Base-by-base conservation (phyloP, 2,888 invertebrate species). In the Catocala sponsa region DNA sequence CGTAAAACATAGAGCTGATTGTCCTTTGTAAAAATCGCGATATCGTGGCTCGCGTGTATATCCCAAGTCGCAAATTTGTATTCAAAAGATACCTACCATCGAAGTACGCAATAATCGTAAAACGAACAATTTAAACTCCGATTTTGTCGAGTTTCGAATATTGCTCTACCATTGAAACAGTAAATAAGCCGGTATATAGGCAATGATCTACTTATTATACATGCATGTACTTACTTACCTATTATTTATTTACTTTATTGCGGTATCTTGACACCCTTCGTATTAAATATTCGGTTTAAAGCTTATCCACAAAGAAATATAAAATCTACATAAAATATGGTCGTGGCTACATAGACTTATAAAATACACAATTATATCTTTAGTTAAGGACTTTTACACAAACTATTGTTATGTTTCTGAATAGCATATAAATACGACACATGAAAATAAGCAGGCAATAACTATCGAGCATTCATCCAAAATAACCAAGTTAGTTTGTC, bases 61-160 rank as follows among this genome's bases (percentile, higher is more conserved):
- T 81, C 72, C 77, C 71, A 81, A 82, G 81, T 84, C 81, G 82
- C 86, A 83, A 89, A 91, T 91, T 91, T 84, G 89, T 90, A 91
- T 92, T 91, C 91, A 86, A 88, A 89, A 87, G 86, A 87, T 91
- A 91, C 87, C 86, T 88, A 90, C 86, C 82, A 89, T 87, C 84
- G 79, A 85, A 91, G 88, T 89, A 90, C 84, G 80, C 84, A 80
- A 91, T 92, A 88, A 91, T 86, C 90, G 85, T 92, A 92, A 94
- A 92, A 84, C 84, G 82, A 85, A 88, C 89, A 84, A 91, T 92
- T 91, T 91, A 87, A 89, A 91, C 83, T 91, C 85, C 70, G 85
- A 87, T 91, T 91, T 88, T 87, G 88, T 88, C 83, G 84, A 88
- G 86, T 89, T 88, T 87, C 81, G 81, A 85, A 82, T 85, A 85